Evolutionary conservation across 2,888 invertebrate genomes (phyloP).

Genomic region (Spodoptera exigua): DNA sequence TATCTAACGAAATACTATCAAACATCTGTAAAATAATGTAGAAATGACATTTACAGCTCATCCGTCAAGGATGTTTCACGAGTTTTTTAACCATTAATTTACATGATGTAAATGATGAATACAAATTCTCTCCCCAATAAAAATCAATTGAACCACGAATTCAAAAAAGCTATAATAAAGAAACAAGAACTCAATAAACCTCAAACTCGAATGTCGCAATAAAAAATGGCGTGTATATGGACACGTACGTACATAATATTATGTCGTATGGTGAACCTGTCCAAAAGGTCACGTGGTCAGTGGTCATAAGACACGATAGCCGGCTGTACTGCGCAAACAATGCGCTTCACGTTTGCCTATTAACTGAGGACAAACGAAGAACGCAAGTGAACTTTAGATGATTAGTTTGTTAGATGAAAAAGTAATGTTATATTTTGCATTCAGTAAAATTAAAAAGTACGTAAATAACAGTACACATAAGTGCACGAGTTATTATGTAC

Average conservation of each 20-base stretch:
- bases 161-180: neutral
- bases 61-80: no score
- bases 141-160: neutral
- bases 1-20: no score
- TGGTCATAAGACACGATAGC: conserved; percentile 31
- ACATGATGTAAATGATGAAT: no score
- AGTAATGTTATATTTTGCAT: neutral
- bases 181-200: neutral
- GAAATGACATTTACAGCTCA: no score
- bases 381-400: conserved; percentile 24
- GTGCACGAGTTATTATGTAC: no score
- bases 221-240: conserved; percentile 21
- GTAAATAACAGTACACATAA: no score
- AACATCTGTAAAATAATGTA: no score
- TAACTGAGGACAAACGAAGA: conserved; percentile 39
- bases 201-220: conserved; percentile 17
- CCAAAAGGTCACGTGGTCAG: conserved; percentile 43
- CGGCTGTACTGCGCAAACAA: conserved; percentile 41
- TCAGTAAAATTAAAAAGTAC: no score
- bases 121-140: no score
- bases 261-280: conserved; percentile 25
- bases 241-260: conserved; percentile 6
- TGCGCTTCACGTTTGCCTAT: conserved; percentile 39
- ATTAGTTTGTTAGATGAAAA: conserved; percentile 11
- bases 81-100: no score